Base-by-base conservation (phyloP, 1,140 invertebrate species). In the Rhyacophila brunnea region DNA sequence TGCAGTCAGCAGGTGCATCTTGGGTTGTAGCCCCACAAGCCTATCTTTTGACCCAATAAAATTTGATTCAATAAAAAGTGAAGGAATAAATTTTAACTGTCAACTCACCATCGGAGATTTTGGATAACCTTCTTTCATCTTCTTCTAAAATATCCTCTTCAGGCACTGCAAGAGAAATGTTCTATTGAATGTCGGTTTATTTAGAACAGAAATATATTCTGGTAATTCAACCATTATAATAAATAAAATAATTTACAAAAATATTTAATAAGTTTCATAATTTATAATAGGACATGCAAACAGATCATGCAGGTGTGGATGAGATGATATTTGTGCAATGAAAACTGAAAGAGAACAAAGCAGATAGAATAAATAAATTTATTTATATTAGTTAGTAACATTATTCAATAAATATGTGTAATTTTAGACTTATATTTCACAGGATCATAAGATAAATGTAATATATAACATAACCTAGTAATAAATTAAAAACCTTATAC, bases 141-240 rank as follows among this genome's bases (percentile, higher is more conserved):
- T 79, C 77, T 70, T 79, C 77, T 52, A 79, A 68, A 18, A 79
- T 79, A 52, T 79, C 77, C 62, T 79, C 77, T 65, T 77, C 75
- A 44, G 77, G 77, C 53, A 79, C 77, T 79, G 70, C 66, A 73
- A 19, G 49, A 64, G 65, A 69, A 66, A 65, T 59, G 38, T 9
- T 23, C 35, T 18, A 9, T 28, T 28, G 3, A 40, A 15, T 15
- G 38, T 40, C 38, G 11, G 38, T 40, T 40, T 40, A 40, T 52
- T 52, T n/a, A 42, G 38, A 28, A 36, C n/a, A 44, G 15, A 28
- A 23, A 43, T 13, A 32, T 51, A 5, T 28, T 28, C 23, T 28
- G 9, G 9, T 28, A 28, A 28, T 5, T 28, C 9, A 28, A 5
- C 9, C 9, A 28, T 28, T 28, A 28, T 9, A 28, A 9, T 7